A percentile compares a stretch with the other conserved stretches of the same genome.
Conservation (phyloP, 1,140 invertebrate species). For the Chironomus tepperi region DNA sequence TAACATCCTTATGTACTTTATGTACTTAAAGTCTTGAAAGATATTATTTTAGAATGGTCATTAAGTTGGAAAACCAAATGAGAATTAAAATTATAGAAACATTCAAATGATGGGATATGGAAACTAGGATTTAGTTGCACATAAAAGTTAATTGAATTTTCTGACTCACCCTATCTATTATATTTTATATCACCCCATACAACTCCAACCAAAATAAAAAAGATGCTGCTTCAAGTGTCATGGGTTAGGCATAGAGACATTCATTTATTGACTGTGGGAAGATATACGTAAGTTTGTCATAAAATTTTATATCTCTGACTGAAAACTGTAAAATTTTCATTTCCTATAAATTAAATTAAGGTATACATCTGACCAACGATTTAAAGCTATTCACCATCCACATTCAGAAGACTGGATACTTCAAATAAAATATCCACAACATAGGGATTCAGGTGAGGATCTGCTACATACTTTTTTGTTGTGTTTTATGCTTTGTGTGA, state of each 20-base stretch:
- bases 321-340: not conserved
- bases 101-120: not conserved
- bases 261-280: constrained; percentile 78
- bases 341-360: not conserved
- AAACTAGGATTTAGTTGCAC: constrained; percentile 25
- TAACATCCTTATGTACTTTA: not conserved
- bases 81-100: not conserved
- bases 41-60: not conserved
- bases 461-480: not conserved
- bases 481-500: not conserved
- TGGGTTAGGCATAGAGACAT: constrained; percentile 84
- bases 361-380: constrained; percentile 83
- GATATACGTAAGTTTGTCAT: constrained; percentile 51
- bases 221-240: constrained; percentile 75
- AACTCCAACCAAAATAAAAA: constrained; percentile 34
- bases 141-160: constrained; percentile 27
- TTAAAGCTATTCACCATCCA: constrained; percentile 72
- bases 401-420: constrained; percentile 84
- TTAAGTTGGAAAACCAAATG: not conserved
- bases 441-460: constrained; percentile 59
- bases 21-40: not conserved
- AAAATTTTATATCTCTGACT: too few species aligned
- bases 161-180: constrained; percentile 25
- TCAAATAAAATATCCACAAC: constrained; percentile 73
- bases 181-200: constrained; percentile 31